Conservation (phyloP, 92 coral and sea anemone genomes). For the Porites divaricata region DNA sequence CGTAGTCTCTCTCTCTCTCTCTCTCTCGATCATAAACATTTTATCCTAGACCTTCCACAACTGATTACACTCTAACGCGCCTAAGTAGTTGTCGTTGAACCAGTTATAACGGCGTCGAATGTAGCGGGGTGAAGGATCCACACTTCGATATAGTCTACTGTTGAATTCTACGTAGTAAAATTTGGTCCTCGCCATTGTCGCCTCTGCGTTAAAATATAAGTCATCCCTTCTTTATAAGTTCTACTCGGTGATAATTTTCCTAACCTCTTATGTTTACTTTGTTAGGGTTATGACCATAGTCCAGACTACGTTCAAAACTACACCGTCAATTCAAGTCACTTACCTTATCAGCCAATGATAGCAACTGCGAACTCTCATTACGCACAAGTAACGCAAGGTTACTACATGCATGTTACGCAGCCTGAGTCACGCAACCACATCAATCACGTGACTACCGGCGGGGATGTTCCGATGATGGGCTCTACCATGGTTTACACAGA, state of each 20-base stretch:
- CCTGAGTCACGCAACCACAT: constrained; percentile 60
- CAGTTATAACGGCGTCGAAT: too few relatives aligned
- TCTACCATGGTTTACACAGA: constrained; percentile 72
- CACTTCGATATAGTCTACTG: too few relatives aligned
- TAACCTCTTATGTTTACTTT: background rate
- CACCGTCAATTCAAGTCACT: background rate
- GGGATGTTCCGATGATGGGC: constrained; percentile 73
- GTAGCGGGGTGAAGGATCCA: too few relatives aligned
- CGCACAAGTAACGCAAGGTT: constrained; percentile 52
- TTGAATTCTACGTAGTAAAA: too few relatives aligned
- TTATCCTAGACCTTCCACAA: too few relatives aligned
- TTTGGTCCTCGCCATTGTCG: too few relatives aligned
- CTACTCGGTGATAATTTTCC: background rate
- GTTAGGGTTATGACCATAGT: constrained; percentile 24
- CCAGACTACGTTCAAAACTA: constrained; percentile 35
- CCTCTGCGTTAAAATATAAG: too few relatives aligned
- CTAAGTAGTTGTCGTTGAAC: too few relatives aligned
- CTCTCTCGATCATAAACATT: too few relatives aligned
- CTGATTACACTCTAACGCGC: too few relatives aligned
- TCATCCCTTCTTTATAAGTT: background rate
- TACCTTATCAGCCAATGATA: constrained; percentile 48
- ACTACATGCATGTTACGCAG: constrained; percentile 72
- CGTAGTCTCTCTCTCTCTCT: too few relatives aligned
- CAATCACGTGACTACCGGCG: constrained; percentile 59
- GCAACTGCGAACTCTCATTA: constrained; percentile 46